Conservation (phyloP, 2,888 invertebrate genomes). For the Prostheceraeus crozeri region DNA sequence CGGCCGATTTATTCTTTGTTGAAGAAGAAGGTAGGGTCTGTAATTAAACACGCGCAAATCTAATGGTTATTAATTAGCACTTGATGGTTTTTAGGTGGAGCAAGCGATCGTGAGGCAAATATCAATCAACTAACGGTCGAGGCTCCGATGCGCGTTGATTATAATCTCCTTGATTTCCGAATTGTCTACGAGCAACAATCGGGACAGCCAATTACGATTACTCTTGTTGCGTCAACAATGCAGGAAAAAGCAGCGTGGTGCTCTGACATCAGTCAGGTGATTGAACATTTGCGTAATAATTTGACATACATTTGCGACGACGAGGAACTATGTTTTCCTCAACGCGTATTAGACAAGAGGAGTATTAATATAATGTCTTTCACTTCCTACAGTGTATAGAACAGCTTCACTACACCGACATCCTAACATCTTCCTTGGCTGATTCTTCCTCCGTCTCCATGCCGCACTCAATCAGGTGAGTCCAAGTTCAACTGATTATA, state of each 20-base stretch:
- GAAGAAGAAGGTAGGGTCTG: slow-evolving; percentile 35
- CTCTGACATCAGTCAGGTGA: slow-evolving; percentile 74
- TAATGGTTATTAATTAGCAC: neutral
- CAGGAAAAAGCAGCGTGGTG: slow-evolving; percentile 89
- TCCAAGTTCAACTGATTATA: neutral
- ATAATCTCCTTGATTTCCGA: slow-evolving; percentile 67
- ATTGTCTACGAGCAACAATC: slow-evolving; percentile 66
- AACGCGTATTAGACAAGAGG: slow-evolving; percentile 50
- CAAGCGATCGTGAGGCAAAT: neutral
- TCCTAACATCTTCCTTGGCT: slow-evolving; percentile 66
- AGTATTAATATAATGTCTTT: too few relatives aligned
- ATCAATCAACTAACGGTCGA: slow-evolving; percentile 29
- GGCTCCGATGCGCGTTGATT: slow-evolving; percentile 43
- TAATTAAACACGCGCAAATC: neutral
- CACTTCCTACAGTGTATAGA: slow-evolving; percentile 67
- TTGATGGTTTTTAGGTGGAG: neutral
- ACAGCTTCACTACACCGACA: slow-evolving; percentile 78
- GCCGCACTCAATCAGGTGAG: slow-evolving; percentile 66
- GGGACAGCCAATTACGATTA: slow-evolving; percentile 64
- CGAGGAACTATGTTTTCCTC: slow-evolving; percentile 81
- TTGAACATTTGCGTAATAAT: too few relatives aligned
- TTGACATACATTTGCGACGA: slow-evolving; percentile 63
- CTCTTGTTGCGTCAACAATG: slow-evolving; percentile 66
- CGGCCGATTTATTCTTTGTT: slow-evolving; percentile 52
- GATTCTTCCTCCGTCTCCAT: slow-evolving; percentile 70